phyloP scores from a whole-genome alignment of 2,888 invertebrate genomes.

The Phengaris arion region DNA sequence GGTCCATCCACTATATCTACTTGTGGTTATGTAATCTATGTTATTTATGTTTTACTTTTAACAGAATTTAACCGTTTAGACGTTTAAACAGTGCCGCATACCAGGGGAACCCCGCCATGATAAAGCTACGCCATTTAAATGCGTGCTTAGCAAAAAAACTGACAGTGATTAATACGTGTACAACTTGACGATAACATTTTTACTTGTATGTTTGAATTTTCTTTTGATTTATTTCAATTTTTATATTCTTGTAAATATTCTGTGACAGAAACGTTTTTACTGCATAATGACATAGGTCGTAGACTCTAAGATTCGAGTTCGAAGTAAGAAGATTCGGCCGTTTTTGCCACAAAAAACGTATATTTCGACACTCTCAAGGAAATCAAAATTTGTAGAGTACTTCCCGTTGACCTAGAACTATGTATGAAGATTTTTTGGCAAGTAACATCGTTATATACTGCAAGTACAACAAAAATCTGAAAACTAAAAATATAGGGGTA shows the following conservation, averaged over 20 bases:
- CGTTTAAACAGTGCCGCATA: constrained; percentile 6
- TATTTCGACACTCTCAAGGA: too few relatives aligned
- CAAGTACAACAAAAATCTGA: too few relatives aligned
- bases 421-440: too few relatives aligned
- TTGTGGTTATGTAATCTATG: background rate
- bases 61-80: background rate
- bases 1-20: background rate
- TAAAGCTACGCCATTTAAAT: constrained; percentile 25
- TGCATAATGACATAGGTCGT: too few relatives aligned
- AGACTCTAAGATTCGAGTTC: too few relatives aligned
- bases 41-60: background rate
- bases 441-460: too few relatives aligned
- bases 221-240: constrained; percentile 9
- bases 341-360: too few relatives aligned
- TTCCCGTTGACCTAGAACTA: too few relatives aligned
- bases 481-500: too few relatives aligned
- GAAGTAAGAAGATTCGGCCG: too few relatives aligned
- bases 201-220: background rate
- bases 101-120: background rate
- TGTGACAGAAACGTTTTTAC: too few relatives aligned
- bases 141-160: constrained; percentile 29
- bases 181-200: constrained; percentile 20
- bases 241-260: background rate
- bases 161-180: constrained; percentile 25
- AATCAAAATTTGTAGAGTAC: too few relatives aligned